Base-by-base conservation (phyloP, 2,113 vertebrate species). In the Oxygymnocypris stewartii region DNA sequence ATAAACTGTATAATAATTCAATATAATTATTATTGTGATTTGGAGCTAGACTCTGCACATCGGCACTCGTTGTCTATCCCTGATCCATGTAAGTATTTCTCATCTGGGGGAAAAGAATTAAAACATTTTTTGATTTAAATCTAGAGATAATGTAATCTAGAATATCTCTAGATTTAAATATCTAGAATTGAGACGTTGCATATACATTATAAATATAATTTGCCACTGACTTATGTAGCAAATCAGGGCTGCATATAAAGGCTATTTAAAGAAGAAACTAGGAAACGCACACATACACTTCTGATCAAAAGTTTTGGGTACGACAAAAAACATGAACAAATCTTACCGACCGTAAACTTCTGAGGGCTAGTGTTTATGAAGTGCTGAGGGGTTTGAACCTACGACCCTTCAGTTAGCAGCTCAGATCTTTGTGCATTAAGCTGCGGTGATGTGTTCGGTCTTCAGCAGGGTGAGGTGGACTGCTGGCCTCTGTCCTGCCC, bases 401-500 rank as follows among this genome's bases (percentile, higher is more conserved):
- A 2, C 5, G 20, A 20, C 54, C 18, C 18, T 57, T 57, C 54
- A 57, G 57, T n/a, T n/a, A 61, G 20, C 57, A n/a, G 12, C 61
- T 13, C 1, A 13, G 61, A 65, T 28, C 25, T 13, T 63, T 25
- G 59, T 11, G 59, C 10, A 25, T 49, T 13, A 13, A 13, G 3
- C 9, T 25, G 5, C 5, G 14, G 25, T 31, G n/a, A 14, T 31
- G 49, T 37, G 20, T 65, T 79, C 8, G 8, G 12, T 14, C 0
- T 87, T 11, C 86, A 89, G 87, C 86, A 88, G 77, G 98, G 98
- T 0, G 97, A 99, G 92, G 97, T 99, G 88, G 98, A 99, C 91
- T 99, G 98, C 91, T 99, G 98, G 98, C 97, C 98, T 7, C 92
- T 99, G 92, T 94, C 96, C 0, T 99, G 98, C 92, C 97, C 97